A percentile compares a stretch with the other conserved stretches of the same genome.
phyloP scores from a whole-genome alignment of 2,113 vertebrate species.

The Cyanoliseus patagonus region DNA sequence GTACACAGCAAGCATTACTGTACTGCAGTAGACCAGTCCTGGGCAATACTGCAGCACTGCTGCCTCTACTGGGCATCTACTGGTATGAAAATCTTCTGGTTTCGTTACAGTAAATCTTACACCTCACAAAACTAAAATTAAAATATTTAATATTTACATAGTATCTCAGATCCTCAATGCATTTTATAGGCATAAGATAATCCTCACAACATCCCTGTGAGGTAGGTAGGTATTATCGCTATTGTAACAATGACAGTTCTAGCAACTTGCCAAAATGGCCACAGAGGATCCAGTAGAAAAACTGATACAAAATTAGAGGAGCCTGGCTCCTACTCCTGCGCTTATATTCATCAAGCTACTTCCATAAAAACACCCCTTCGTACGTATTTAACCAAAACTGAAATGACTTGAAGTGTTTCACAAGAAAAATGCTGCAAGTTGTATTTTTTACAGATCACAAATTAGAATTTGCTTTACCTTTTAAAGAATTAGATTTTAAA shows the following conservation, averaged over 20 bases:
- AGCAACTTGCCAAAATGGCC: background rate
- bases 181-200: constrained; percentile 26
- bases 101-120: constrained; percentile 30
- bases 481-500: background rate
- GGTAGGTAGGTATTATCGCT: constrained; percentile 18
- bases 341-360: constrained; percentile 55
- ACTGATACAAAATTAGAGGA: constrained; percentile 34
- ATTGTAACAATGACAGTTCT: background rate
- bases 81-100: background rate
- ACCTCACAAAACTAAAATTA: constrained; percentile 30
- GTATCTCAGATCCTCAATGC: constrained; percentile 32
- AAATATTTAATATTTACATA: constrained; percentile 50
- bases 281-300: constrained; percentile 33
- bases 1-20: background rate
- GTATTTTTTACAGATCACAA: background rate
- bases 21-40: background rate
- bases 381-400: background rate
- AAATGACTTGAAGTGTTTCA: constrained; percentile 13
- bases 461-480: constrained; percentile 7
- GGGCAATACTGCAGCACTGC: background rate
- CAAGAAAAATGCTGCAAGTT: background rate
- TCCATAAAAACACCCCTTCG: background rate
- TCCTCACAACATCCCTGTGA: constrained; percentile 68
- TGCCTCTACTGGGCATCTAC: background rate
- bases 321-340: constrained; percentile 55